Base-by-base conservation (phyloP, 2,113 vertebrate species). In the Ceyx cyanopectus region DNA sequence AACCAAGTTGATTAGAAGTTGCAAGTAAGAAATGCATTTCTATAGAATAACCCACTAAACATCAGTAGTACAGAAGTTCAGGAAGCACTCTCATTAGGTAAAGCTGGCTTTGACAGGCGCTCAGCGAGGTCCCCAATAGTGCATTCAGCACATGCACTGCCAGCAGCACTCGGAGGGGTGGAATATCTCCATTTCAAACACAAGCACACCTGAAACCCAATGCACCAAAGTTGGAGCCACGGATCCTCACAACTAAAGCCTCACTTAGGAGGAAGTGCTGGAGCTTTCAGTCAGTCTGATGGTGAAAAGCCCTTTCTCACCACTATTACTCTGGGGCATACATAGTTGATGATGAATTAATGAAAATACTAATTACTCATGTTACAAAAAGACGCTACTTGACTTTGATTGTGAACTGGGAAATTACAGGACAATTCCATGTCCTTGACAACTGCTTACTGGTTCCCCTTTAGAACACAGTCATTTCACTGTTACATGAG, bases 351-450 rank as follows among this genome's bases (percentile, higher is more conserved):
- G 46, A 87, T 66, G 41, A 91, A 91, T 82, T 92, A 37, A 93
- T 87, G 90, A 93, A 82, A 80, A 90, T 50, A 91, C 23, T 66
- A 69, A 85, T 66, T 85, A 80, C 10, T 74, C 41, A 54, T 8
- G 1, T 78, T 77, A 89, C 51, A 82, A 76, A 69, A 72, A 62
- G 14, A 85, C 40, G 58, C 23, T 74, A 83, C 80, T 30, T 62
- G 37, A 19, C 56, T 91, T 85, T 94, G 68, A 89, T 40, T 89
- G 27, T 15, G 41, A 87, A 54, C 40, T 66, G 12, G 54, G 29
- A 92, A 87, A 76, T 69, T 89, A 65, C 13, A 82, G 41, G 46
- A 94, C 30, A 91, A 62, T 32, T 19, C 74, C 81, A 45, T 15
- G 65, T 24, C 73, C 57, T 72, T 89, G 73, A 48, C n/a, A 87